A percentile compares a stretch with the other conserved stretches of the same genome.
Conservation (phyloP, 2,797 vertebrate genomes). For the Sebastes jordani region DNA sequence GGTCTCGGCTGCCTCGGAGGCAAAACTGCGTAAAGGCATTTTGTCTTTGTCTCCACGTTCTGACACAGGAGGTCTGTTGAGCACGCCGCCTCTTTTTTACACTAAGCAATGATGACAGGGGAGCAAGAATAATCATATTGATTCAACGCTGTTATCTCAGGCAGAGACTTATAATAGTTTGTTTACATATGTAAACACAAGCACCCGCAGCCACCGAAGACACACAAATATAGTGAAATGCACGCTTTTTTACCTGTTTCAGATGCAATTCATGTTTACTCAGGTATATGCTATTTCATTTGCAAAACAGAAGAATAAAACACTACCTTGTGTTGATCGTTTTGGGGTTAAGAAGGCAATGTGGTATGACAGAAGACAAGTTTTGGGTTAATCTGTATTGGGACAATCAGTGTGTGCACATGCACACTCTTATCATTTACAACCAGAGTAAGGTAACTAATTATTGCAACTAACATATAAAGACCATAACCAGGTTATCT, state of each 20-base stretch:
- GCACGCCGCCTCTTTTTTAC: slow-evolving; percentile 1
- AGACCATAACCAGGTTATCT: slow-evolving; percentile 16
- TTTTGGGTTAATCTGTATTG: too few relatives aligned
- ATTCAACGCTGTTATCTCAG: slow-evolving; percentile 35
- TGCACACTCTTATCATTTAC: slow-evolving; percentile 6
- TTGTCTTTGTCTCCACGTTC: slow-evolving; percentile 62
- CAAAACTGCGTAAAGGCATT: slow-evolving; percentile 56
- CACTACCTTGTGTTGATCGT: not conserved
- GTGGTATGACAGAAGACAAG: not conserved
- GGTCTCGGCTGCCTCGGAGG: slow-evolving; percentile 58
- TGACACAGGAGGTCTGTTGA: slow-evolving; percentile 49
- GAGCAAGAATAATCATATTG: slow-evolving; percentile 56
- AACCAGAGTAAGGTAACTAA: not conserved
- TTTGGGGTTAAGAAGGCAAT: not conserved
- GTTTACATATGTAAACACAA: slow-evolving; percentile 45
- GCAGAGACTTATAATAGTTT: slow-evolving; percentile 26
- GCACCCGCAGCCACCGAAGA: not conserved
- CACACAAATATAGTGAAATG: not conserved
- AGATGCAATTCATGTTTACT: not conserved
- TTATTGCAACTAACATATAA: slow-evolving; percentile 8
- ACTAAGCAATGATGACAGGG: slow-evolving; percentile 54
- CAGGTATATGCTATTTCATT: not conserved
- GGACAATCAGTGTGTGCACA: not conserved
- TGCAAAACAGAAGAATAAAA: not conserved
- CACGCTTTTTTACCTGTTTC: not conserved